Evolutionary conservation across 1,140 invertebrate genomes (phyloP), one percentile per base, ranked within the genome.

Genomic region (Zaprionus vittiger): DNA sequence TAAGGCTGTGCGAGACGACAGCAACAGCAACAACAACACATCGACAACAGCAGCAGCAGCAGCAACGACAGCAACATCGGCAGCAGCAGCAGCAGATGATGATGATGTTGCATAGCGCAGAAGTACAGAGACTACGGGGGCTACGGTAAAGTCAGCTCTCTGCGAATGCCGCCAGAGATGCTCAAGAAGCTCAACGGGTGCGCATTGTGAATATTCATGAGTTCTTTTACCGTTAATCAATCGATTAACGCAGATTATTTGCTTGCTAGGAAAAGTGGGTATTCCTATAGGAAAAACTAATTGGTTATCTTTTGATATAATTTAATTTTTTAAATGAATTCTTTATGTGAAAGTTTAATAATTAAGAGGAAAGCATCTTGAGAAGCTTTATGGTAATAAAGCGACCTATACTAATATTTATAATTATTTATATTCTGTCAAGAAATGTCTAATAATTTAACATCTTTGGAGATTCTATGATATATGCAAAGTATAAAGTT

Each of bases 81-180:
- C 64, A 73, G n/a, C 69, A 64, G 26, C 47, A 68, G 37, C 55
- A 55, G 17, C 38, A 38, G 34, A 67, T 47, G 60, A 74, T 78
- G 54, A 68, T 57, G 55, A 54, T 61, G 61, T 61, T 66, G 56
- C 62, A 22, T 54, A 44, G 52, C 37, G 59, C 60, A 26, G 44
- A 73, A 61, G 69, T 73, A 56, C 69, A 47, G 70, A 67, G 69
- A 20, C 56, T 73, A 56, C 68, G 37, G 69, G 57, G 69, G 24
- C 55, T 66, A 54, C 63, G 60, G 57, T 41, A 34, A 73, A 66
- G 37, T 65, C 56, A 41, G 47, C 47, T 62, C 73, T 60, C 67
- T 52, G 47, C 47, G 20, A 34, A 41, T 9, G 9, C 14, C 49
- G 62, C 15, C 62, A 76, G 73, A 61, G 73, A 76, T 76, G 73